Percentiles rank a stretch among this genome's conserved stretches.
Conservation (phyloP, 2,797 vertebrate genomes). For the Chaenodraco wilsoni region DNA sequence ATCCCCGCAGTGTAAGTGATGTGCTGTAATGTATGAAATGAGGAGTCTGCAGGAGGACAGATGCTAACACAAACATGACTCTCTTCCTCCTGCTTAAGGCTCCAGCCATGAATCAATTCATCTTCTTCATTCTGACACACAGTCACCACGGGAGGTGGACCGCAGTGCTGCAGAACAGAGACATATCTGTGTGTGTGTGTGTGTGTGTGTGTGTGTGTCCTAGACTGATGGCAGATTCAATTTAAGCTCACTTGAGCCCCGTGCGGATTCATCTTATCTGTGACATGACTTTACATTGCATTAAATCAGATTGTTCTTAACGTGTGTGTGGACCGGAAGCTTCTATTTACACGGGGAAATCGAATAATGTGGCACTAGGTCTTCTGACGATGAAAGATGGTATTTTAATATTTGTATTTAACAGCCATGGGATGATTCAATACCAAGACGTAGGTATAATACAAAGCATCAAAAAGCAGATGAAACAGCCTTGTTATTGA, state of each 20-base stretch:
- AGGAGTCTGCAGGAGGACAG: slow-evolving; percentile 4
- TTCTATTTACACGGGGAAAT: slow-evolving; percentile 53
- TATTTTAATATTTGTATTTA: slow-evolving; percentile 6
- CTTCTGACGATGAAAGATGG: slow-evolving; percentile 35
- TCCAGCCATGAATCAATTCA: slow-evolving; percentile 63
- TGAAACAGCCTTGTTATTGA: too few relatives aligned
- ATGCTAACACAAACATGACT: slow-evolving; percentile 28
- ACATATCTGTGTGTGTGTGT: slow-evolving; percentile 29
- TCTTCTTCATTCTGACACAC: slow-evolving; percentile 47
- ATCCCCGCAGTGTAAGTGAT: slow-evolving; percentile 35
- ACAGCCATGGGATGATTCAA: too few relatives aligned
- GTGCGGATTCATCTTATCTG: slow-evolving; percentile 67
- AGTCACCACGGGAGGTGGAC: slow-evolving; percentile 27
- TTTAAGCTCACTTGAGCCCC: slow-evolving; percentile 70
- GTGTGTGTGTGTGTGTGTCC: slow-evolving; percentile 14
- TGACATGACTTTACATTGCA: slow-evolving; percentile 62
- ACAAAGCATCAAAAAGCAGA: too few relatives aligned
- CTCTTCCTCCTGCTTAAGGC: slow-evolving; percentile 15
- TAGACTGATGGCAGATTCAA: slow-evolving; percentile 65
- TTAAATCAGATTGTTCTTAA: slow-evolving; percentile 69
- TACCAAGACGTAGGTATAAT: too few relatives aligned
- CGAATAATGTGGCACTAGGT: slow-evolving; percentile 39
- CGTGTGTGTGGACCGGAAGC: slow-evolving; percentile 42
- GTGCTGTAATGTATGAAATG: background rate
- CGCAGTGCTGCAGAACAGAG: slow-evolving; percentile 27